Base-by-base conservation (phyloP, 2,888 invertebrate species). In the Neuroscelio doddi region DNA sequence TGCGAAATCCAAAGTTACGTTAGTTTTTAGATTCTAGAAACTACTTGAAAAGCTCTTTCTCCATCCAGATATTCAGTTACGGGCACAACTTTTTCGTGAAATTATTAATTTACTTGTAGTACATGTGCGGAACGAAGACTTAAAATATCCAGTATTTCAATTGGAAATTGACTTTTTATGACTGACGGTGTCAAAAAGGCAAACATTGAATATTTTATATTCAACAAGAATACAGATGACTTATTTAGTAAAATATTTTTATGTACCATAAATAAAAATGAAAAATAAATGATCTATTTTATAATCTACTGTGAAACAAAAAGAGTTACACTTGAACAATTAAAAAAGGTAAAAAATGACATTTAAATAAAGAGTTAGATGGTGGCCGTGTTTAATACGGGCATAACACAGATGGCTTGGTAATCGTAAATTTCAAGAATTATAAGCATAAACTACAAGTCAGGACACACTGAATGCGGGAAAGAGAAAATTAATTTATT, bases 31-130 rank as follows among this genome's bases (percentile, higher is more conserved):
- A 62, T 32, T 44, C 57, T 46, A 44, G 47, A 52, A 62, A 62
- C 57, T 57, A 66, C 66, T 66, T 57, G 61, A 52, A 56, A 53
- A 65, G 57, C 57, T 61, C 57, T 66, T 66, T 66, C 66, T 49
- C 61, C 21, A 39, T 39, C 49, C 16, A 57, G 66, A 51, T 52
- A 57, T 56, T 50, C 59, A 29, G 59, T 55, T 46, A 52, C 55
- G 51, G 56, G 55, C 49, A 64, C 41, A 64, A 59, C 58, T 64
- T 59, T 51, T 52, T 61, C 61, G 57, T 56, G 52, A 56, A 62
- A 62, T 66, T 66, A 66, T 66, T 66, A 61, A 66, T 66, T 61
- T 50, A 42, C 53, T 39, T 47, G 61, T 45, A 52, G 53, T 39
- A 15, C 46, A 50, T 39, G 49, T 53, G 27, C 44, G 55, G 45